Conservation (phyloP, 2,113 vertebrate species). For the Fulica atra region DNA sequence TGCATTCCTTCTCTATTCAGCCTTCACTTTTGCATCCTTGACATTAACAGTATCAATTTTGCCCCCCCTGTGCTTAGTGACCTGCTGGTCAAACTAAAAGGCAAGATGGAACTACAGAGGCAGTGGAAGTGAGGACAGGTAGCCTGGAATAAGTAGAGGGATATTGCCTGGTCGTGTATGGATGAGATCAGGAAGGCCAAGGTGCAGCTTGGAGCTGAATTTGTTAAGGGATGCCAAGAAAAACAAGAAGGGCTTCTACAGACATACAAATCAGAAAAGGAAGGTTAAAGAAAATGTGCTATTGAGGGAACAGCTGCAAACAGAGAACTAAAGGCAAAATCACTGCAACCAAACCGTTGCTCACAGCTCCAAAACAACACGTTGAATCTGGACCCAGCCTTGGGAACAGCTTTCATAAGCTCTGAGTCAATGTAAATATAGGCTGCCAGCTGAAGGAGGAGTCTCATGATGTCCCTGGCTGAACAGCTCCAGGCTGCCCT, state of each 20-base stretch:
- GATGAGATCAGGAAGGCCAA: too few relatives aligned
- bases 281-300: background rate
- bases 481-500: background rate
- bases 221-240: too few relatives aligned
- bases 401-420: background rate
- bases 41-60: background rate
- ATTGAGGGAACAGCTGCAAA: background rate
- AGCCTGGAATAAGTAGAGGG: too few relatives aligned
- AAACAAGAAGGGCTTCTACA: too few relatives aligned
- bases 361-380: background rate
- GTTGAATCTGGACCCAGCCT: background rate
- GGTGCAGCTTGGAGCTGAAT: too few relatives aligned
- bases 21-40: background rate
- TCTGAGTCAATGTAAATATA: background rate
- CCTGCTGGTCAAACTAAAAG: too few relatives aligned
- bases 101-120: too few relatives aligned
- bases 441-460: background rate
- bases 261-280: too few relatives aligned
- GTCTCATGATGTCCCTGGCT: background rate
- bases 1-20: background rate
- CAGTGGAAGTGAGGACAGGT: too few relatives aligned
- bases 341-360: background rate
- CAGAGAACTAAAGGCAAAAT: background rate
- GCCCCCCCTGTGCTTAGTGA: too few relatives aligned
- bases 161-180: too few relatives aligned